These are phyloP conservation scores for Polietes domitor DNA, from an alignment of 2,888 invertebrate genomes.

Conservation along the genomic window DNA sequence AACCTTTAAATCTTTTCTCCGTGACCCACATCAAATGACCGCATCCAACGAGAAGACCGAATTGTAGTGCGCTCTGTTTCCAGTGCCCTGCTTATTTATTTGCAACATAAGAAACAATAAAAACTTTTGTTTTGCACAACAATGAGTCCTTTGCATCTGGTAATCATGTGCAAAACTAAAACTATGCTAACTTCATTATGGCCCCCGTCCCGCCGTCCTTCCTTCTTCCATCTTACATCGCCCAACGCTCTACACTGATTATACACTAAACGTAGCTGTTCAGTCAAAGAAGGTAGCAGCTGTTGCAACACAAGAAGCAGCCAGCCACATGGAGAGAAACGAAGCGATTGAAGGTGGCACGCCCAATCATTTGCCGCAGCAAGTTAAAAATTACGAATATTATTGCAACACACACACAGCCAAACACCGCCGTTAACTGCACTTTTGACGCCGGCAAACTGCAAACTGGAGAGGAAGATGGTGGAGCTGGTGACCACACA, in stretches of 20 bases:
- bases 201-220: not conserved
- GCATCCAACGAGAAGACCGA: too few relatives aligned
- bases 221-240: too few relatives aligned
- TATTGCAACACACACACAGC: conserved; percentile 56
- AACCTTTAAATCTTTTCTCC: too few relatives aligned
- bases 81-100: conserved; percentile 4
- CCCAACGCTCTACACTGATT: not conserved
- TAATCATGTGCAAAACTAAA: conserved; percentile 31
- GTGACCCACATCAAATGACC: too few relatives aligned
- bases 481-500: conserved; percentile 50
- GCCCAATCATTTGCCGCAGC: conserved; percentile 66
- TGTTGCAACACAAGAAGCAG: conserved; percentile 34
- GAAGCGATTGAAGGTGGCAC: conserved; percentile 59
- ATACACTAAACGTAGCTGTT: not conserved
- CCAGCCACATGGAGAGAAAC: conserved; percentile 6
- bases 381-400: conserved; percentile 57
- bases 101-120: conserved; percentile 25
- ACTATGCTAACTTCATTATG: conserved; percentile 36
- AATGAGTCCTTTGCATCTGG: conserved; percentile 12
- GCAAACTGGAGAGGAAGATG: conserved; percentile 16
- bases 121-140: conserved; percentile 16
- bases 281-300: conserved; percentile 45
- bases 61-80: too few relatives aligned
- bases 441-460: conserved; percentile 29
- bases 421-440: conserved; percentile 14